Evolutionary conservation across 2,888 invertebrate species (phyloP).

Genomic region (Thumatha senex): DNA sequence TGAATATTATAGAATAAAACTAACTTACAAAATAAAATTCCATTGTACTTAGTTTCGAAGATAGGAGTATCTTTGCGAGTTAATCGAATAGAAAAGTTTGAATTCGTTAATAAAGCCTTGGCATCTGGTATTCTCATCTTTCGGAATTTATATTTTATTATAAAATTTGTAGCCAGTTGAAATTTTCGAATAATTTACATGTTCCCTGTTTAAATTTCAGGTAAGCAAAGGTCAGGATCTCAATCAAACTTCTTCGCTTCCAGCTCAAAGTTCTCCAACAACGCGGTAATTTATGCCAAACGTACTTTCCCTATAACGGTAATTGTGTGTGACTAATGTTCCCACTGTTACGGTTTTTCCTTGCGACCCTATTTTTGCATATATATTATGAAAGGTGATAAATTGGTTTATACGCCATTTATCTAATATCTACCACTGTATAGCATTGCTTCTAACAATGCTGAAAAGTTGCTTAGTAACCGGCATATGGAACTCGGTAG

Average conservation of each 20-base stretch:
- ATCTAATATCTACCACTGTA: too few species aligned
- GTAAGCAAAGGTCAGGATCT: constrained; percentile 63
- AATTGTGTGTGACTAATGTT: constrained; percentile 35
- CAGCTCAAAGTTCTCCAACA: constrained; percentile 59
- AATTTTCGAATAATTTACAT: constrained; percentile 67
- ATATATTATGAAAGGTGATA: background rate
- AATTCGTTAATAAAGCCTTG: constrained; percentile 46
- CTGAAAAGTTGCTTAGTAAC: too few species aligned
- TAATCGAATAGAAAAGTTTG: constrained; percentile 43
- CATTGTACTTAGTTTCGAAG: constrained; percentile 27
- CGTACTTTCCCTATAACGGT: constrained; percentile 26
- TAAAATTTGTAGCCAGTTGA: constrained; percentile 59
- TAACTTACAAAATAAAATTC: constrained; percentile 12
- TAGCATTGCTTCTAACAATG: too few species aligned
- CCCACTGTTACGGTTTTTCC: background rate
- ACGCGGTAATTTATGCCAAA: constrained; percentile 51
- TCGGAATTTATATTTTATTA: constrained; percentile 58
- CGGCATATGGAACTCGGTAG: too few species aligned
- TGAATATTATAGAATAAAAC: too few species aligned
- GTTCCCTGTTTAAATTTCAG: constrained; percentile 66
- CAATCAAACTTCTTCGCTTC: constrained; percentile 69
- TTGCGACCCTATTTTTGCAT: background rate
- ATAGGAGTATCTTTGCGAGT: constrained; percentile 25
- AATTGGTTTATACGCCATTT: too few species aligned
- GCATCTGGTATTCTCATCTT: constrained; percentile 28